Conservation (phyloP, 2,113 vertebrate species). For the Grantiella picta region DNA sequence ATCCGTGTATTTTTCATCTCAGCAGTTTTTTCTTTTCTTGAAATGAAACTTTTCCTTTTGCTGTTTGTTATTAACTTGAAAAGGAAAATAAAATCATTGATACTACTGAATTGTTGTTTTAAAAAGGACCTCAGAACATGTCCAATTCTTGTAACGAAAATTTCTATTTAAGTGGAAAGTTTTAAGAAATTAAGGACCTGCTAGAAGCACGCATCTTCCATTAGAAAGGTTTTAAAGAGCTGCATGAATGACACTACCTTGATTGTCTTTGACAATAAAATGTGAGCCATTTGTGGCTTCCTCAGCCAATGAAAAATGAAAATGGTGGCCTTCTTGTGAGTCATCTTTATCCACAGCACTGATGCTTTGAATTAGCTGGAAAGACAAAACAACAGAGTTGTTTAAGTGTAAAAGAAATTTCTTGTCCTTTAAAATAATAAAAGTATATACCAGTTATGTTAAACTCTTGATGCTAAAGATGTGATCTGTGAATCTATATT, state of each 20-base stretch:
- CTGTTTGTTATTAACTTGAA: not conserved
- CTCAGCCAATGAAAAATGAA: slow-evolving; percentile 81
- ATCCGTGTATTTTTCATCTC: not conserved
- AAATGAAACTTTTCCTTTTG: not conserved
- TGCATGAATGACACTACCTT: slow-evolving; percentile 71
- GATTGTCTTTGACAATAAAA: slow-evolving; percentile 88
- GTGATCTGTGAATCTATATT: not conserved
- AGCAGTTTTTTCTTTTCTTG: not conserved
- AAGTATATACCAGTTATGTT: not conserved
- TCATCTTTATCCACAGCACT: slow-evolving; percentile 87
- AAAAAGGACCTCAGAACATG: not conserved
- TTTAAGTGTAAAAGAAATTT: not conserved
- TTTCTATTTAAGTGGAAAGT: not conserved
- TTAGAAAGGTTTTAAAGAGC: not conserved
- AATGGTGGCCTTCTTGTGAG: slow-evolving; percentile 78
- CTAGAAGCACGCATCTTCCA: not conserved
- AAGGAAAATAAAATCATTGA: not conserved
- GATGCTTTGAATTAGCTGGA: slow-evolving; percentile 85
- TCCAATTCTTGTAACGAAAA: not conserved
- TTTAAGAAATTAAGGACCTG: not conserved
- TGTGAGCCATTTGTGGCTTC: slow-evolving; percentile 78
- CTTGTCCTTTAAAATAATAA: not conserved
- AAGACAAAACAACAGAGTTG: not conserved
- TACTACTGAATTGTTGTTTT: not conserved
- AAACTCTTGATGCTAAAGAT: not conserved